A percentile compares a stretch with the other conserved stretches of the same genome.
Conservation (phyloP, 2,888 invertebrate genomes). For the Druceiella hillmani region DNA sequence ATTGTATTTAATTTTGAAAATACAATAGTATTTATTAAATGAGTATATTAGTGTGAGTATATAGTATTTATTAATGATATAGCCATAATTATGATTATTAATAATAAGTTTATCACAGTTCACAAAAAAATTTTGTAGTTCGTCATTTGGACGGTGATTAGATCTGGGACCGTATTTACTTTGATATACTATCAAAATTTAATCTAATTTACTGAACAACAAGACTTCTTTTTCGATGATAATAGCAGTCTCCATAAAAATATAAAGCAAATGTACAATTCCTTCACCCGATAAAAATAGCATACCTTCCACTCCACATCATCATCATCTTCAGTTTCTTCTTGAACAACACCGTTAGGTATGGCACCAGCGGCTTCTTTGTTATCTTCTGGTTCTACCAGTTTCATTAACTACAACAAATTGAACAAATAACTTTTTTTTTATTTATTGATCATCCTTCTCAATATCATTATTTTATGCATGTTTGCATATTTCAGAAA, state of each 20-base stretch:
- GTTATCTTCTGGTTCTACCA: constrained; percentile 52
- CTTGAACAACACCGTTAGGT: constrained; percentile 44
- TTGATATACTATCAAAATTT: too few relatives aligned
- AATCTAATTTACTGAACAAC: too few relatives aligned
- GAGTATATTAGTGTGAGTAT: background rate
- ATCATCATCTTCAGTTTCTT: constrained; percentile 47
- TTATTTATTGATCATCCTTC: constrained; percentile 1
- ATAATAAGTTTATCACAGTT: too few relatives aligned
- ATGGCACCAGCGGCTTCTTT: constrained; percentile 32
- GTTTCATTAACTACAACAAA: constrained; percentile 51
- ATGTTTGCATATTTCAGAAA: constrained; percentile 11
- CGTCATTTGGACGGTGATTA: too few relatives aligned
- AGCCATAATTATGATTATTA: too few relatives aligned
- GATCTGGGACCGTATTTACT: too few relatives aligned
- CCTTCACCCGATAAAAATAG: constrained; percentile 9
- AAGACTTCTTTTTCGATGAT: too few relatives aligned
- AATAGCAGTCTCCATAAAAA: too few relatives aligned
- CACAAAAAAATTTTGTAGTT: too few relatives aligned
- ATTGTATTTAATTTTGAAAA: background rate
- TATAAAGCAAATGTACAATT: constrained; percentile 11
- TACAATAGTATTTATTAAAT: background rate
- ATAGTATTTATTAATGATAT: too few relatives aligned
- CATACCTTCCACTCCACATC: constrained; percentile 68
- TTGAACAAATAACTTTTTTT: too few relatives aligned
- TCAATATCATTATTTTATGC: constrained; percentile 1